Evolutionary conservation across 2,797 vertebrate species (phyloP), one percentile per base, ranked within the genome.

Genomic region (Pangasius djambal): DNA sequence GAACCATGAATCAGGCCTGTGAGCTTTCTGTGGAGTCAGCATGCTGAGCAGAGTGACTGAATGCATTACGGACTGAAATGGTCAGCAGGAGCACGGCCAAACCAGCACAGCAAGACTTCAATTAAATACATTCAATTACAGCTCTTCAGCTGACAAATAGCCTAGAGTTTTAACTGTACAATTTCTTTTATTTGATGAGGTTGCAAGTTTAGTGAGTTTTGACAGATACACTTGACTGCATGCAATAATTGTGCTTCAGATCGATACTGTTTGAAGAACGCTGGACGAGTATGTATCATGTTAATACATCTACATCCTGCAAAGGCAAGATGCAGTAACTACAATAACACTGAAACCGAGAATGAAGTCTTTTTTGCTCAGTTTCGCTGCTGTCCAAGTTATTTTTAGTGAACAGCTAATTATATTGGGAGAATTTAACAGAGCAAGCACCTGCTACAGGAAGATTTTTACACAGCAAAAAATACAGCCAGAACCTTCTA

Each of bases 11-110:
- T 91, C 89, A 91, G 87, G 28, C 8, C 10, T 55, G 52, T 52
- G 16, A 52, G 57, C 31, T 70, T 83, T 85, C 83, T 87, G 89
- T 84, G 61, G 89, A 89, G 86, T 92, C 91, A 91, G 91, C 90
- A 88, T 34, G 59, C 69, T 34, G 72, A 72, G 82, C 86, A 88
- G 74, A 90, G 86, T 61, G 88, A 88, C 86, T 79, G 69, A 67
- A 88, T 91, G 79, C 86, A 90, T 90, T 90, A 91, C 28, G 78
- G 70, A 83, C 57, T 85, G 83, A 89, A 89, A 88, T 70, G 87
- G 86, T 65, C 87, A 87, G 88, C 70, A 78, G 85, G 88, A 88
- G 88, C 75, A 69, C 74, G 72, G 57, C 28, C 89, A 70, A 67
- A 81, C 69, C 82, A 31, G 31, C 83, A 65, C 86, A 48, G 79